Evolutionary conservation across 92 coral and sea anemone species (phyloP), one percentile per base, ranked within the genome.

Genomic region (Porites rus): DNA sequence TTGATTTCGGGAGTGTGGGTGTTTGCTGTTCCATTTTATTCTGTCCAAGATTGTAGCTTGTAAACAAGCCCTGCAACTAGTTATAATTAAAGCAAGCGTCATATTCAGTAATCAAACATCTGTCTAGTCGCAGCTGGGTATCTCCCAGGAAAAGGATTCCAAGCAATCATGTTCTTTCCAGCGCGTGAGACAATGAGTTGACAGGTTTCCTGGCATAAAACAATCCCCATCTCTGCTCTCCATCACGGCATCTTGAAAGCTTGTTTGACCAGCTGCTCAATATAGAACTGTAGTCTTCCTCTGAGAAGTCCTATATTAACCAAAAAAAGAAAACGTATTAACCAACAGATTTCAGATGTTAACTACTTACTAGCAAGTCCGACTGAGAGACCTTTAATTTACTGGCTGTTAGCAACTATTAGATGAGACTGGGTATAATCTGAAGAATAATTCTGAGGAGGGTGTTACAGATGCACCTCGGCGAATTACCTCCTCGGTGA

Each of bases 221-320:
- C 62, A 95, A 79, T n/a, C 97, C 99, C 99, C 99, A 97, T 28
- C 90, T 97, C 46, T 95, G 99, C 52, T 97, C 98, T 19, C 99
- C 99, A 38, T 89, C 90, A 20, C 69, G 84, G 76, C 98, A 95
- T 58, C 99, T 90, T 16, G 85, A 92, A 54, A 95, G 83, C 67
- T 97, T 97, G 76, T 75, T 88, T 50, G 85, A 88, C 99, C 99
- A 97, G 83, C 99, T 98, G 0, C 65, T 75, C n/a, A 93, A 84
- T 14, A 93, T 79, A 21, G 88, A 86, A 76, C 93, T 91, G 54
- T 92, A 94, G 74, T 97, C 98, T 22, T 91, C 92, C 51, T 88
- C 82, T 10, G 97, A 81, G 64, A 93, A 95, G 38, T 95, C 97
- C 99, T 97, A 86, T n/a, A 21, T 14, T 31, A 28, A 56, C 13